Evolutionary conservation across 2,888 invertebrate species (phyloP).

Genomic region (Napeogenes inachia): DNA sequence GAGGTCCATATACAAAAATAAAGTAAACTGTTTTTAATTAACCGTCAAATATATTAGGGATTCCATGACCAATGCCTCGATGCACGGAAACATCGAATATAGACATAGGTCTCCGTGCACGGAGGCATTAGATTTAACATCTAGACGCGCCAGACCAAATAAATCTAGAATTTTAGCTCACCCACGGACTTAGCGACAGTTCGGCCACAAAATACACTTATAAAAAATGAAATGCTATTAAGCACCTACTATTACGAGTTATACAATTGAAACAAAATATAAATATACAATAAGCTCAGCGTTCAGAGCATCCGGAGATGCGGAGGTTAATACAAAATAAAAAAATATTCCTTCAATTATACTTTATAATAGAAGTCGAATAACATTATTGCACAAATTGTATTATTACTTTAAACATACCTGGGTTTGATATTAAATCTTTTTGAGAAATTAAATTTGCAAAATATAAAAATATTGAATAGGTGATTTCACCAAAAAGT

Average conservation of each 20-base stretch:
- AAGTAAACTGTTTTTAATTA: conserved; percentile 6
- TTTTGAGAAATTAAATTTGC: neutral
- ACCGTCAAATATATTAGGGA: conserved; percentile 4
- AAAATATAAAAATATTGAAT: conserved; percentile 7
- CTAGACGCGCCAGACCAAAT: conserved; percentile 47
- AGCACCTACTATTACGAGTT: conserved; percentile 42
- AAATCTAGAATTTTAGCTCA: conserved; percentile 47
- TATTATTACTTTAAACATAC: conserved; percentile 9
- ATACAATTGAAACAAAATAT: conserved; percentile 19
- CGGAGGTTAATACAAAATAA: no score
- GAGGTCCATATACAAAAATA: conserved; percentile 34
- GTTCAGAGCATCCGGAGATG: no score
- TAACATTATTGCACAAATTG: conserved; percentile 30
- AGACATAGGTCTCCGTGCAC: conserved; percentile 43
- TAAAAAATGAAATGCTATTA: conserved; percentile 49
- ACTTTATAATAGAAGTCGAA: conserved; percentile 8
- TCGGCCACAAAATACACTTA: conserved; percentile 59
- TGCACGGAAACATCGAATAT: conserved; percentile 39
- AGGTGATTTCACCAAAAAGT: conserved; percentile 23
- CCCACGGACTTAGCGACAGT: conserved; percentile 61
- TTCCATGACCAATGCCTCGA: conserved; percentile 34
- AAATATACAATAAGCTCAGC: conserved; percentile 4
- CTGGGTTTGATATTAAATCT: conserved; percentile 4
- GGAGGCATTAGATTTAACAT: conserved; percentile 39
- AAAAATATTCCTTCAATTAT: neutral